Base-by-base conservation (phyloP, 2,888 invertebrate genomes). In the Adelognathus sp. region DNA sequence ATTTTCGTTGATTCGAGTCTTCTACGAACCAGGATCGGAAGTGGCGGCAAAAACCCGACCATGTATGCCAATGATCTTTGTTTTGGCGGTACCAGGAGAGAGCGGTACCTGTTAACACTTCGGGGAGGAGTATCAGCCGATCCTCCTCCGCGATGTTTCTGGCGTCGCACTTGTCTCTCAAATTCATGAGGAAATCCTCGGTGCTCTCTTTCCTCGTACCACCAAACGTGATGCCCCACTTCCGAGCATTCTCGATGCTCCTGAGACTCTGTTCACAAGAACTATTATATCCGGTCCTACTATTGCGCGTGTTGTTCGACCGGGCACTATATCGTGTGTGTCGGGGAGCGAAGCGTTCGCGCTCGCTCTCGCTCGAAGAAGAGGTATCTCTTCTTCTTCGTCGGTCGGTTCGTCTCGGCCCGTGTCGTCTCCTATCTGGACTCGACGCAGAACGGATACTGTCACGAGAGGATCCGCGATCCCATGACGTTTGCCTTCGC, bases 91-190 rank as follows among this genome's bases (percentile, higher is more conserved):
- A 9, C 46, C 56, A 33, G 3, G 44, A 33, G 9, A 76, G 9
- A 2, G 61, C 67, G 0, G 6, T 54, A 3, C 69, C 56, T 5
- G 6, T 24, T 1, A 69, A 21, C 1, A 69, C 69, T 16, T 69
- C 69, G 1, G 69, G 14, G 1, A 69, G 44, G 2, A 69, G 21
- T 0, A 11, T 69, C 0, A 52, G 24, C 6, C 56, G 27, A 9
- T 56, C 56, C 1, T 16, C 69, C 2, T 31, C 5, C 2, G 18
- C 6, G n/a, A 69, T 56, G 0, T 52, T 56, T 14, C 69, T 0
- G 4, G 24, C 31, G 16, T 56, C 39, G 16, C 69, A 69, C 27
- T 69, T 54, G 7, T 54, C 54, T 11, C 18, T 54, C 9, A 56
- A 69, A 29, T 54, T 41, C 4, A 18, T 4, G 5, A 69, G 24